Evolutionary conservation across 2,113 vertebrate species (phyloP), one percentile per base, ranked within the genome.

Genomic region (Heterochromis multidens): DNA sequence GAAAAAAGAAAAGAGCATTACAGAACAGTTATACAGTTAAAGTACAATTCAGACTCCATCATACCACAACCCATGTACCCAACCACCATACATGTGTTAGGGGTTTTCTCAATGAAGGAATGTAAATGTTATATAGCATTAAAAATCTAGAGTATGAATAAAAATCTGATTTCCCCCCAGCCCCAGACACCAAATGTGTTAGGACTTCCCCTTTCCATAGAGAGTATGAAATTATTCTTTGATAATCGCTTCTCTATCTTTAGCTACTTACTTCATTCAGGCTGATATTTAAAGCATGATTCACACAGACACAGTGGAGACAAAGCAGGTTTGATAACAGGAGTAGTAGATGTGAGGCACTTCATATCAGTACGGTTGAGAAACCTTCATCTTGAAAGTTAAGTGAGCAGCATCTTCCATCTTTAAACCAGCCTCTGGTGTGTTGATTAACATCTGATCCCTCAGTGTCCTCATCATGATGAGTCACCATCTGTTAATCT

Each of bases 261-360:
- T 9, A 11, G 29, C 35, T 43, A 52, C n/a, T 77, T 3, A 6
- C 65, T 80, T 79, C 19, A 86, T 61, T 74, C 52, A 63, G 19
- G 87, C 11, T 17, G 43, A 35, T 33, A 10, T 56, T 78, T 84
- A 77, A 83, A 86, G 80, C 62, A 78, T 40, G 14, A 80, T 4
- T 81, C 40, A 65, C 60, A 80, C 80, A 4, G 9, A 90, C 2
- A 31, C 13, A n/a, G 57, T 49, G 49, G 35, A 88, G 62, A 86
- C 27, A 59, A 76, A 81, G 40, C 43, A 77, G 58, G 63, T 5
- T 54, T 83, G 70, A 63, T 29, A 35, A 87, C 9, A 83, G 31
- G 56, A 84, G 46, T 27, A 89, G 54, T 13, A 67, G 62, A 83
- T 54, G 79, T 56, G 63, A 94, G 93, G 93, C 95, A 95, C 93